Base-by-base conservation (phyloP, 37 sponge, comb jelly and placozoan species). In the Beroe ovata region DNA sequence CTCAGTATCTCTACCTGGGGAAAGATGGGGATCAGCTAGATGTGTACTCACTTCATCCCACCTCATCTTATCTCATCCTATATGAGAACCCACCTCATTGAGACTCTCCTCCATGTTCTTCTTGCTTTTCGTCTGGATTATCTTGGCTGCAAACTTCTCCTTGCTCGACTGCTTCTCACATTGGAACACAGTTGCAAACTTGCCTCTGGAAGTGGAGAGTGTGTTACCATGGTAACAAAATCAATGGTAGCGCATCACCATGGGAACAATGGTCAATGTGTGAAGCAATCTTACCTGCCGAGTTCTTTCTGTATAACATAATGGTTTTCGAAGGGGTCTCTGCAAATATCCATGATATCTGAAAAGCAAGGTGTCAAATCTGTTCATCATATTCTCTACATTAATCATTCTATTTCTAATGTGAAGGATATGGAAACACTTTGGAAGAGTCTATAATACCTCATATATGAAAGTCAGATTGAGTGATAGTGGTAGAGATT, bases 101-200 rank as follows among this genome's bases (percentile, higher is more conserved):
- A 77, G 38, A 77, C 84, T 77, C 33, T 77, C 84, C 22, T 77
- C 84, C 84, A 77, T 77, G 54, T 77, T 77, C 29, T 77, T 77
- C 47, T 77, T 30, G 25, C 84, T 77, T 23, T 77, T 77, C 32
- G 84, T 77, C 54, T 77, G 84, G 29, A 77, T 77, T 21, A 77
- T 77, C 54, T 77, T 77, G 21, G 84, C 84, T 42, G 84, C 84
- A 36, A 25, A 77, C 58, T 35, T 30, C 54, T 77, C 84, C 25
- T 77, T 77, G 0, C 58, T 77, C 54, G 47, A 21, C 34, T 77
- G 47, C 58, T 42, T 77, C 84, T 77, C 84, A 29, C 84, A 77
- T 42, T 77, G 84, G 32, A 32, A 77, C 26, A 77, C 84, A 29
- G 84, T 77, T 3, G 84, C 84, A 39, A 77, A 77, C 22, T 77